A percentile compares a stretch with the other conserved stretches of the same genome.
These are phyloP conservation scores for Macroramphosus scolopax DNA, from an alignment of 2,797 vertebrate species.

Conservation along the genomic window DNA sequence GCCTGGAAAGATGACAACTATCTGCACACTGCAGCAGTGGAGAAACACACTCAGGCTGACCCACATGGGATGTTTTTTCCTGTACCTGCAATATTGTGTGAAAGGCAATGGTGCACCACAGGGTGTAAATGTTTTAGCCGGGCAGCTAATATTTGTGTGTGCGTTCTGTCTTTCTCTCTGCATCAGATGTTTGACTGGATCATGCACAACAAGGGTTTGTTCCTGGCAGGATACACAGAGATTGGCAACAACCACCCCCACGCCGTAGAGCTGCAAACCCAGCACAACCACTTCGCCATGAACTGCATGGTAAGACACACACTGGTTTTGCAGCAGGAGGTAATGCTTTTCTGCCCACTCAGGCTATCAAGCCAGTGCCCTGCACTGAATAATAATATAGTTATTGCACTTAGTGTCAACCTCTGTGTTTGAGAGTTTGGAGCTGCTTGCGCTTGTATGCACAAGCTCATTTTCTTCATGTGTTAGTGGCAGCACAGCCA, in stretches of 20 bases:
- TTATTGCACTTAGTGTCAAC: conserved; percentile 46
- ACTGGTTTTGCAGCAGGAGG: conserved; percentile 30
- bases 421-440: conserved; percentile 52
- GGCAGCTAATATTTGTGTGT: too few species aligned
- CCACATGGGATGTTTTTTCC: too few species aligned
- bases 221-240: conserved; percentile 97
- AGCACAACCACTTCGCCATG: conserved; percentile 89
- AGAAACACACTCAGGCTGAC: conserved; percentile 30
- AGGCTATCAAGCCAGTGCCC: conserved; percentile 30
- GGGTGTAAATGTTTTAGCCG: too few species aligned
- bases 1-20: conserved; percentile 51
- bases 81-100: too few species aligned
- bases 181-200: conserved; percentile 99
- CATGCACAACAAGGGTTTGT: conserved; percentile 99
- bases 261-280: conserved; percentile 94
- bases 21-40: conserved; percentile 31
- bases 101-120: too few species aligned
- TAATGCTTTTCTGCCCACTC: conserved; percentile 19
- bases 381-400: conserved; percentile 44
- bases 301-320: conserved; percentile 97
- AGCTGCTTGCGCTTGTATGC: conserved; percentile 27
- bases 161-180: conserved; percentile 18
- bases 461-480: conserved; percentile 13
- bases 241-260: conserved; percentile 96
- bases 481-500: conserved; percentile 36